Base-by-base conservation (phyloP, 2,113 vertebrate species). In the Macquaria australasica region DNA sequence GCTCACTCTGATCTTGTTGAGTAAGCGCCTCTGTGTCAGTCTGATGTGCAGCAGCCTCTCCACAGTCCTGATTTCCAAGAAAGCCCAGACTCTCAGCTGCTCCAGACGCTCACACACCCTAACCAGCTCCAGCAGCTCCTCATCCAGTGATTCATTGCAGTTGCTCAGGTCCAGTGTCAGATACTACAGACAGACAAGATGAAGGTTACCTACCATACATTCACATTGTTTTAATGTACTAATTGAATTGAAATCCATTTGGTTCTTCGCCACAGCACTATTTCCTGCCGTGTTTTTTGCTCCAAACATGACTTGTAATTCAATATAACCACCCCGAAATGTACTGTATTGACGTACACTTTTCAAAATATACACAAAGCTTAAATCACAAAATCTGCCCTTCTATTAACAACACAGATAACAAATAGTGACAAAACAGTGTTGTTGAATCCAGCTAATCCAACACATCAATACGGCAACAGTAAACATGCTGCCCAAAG, bases 81-180 rank as follows among this genome's bases (percentile, higher is more conserved):
- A 83, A 55, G 79, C 82, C n/a, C 72, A 78, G 67, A 89, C 15
- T 43, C 6, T 71, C 51, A 89, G 73, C 25, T 77, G 20, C 25
- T 73, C 55, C 51, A 91, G 79, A 14, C 1, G 11, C 62, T 85
- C 63, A 45, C 89, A 87, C 75, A 62, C 20, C 16, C 45, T 6
- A 11, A 88, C 74, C 37, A 90, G 73, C 20, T 82, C 72, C 74
- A 90, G 53, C 51, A 89, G 74, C 58, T 85, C 84, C 15, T 59
- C 73, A 31, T 91, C 88, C 60, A 92, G 10, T 1, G 71, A 41
- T 51, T 92, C 73, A 12, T 1, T 23, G 6, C 28, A 39, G 84
- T 87, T 90, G 41, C 31, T 60, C 73, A 92, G 63, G 34, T 88
- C 69, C 48, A 92, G 68, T 15, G 15, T 70, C 73, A 92, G 59